These are phyloP conservation scores for Ptilorrhoa leucosticta DNA, from an alignment of 2,113 vertebrate species.

Conservation along the genomic window DNA sequence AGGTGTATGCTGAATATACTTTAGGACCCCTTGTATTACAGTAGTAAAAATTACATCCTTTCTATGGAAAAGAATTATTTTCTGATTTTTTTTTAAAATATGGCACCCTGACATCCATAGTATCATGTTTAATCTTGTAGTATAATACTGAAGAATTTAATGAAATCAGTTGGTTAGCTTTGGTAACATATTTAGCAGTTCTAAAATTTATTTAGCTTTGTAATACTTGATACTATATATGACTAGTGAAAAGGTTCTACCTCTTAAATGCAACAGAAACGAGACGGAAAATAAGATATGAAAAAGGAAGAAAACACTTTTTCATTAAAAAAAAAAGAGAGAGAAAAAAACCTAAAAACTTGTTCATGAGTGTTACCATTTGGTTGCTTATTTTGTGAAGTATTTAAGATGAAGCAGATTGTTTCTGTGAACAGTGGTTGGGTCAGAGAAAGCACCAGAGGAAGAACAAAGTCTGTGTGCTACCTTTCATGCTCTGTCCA, in stretches of 20 bases:
- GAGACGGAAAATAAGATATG: accelerated
- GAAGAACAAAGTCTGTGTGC: not conserved
- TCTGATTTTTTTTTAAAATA: no score
- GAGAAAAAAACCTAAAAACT: not conserved
- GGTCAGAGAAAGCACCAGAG: not conserved
- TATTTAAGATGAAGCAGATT: not conserved
- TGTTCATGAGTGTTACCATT: not conserved
- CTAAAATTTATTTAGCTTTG: not conserved
- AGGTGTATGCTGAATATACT: not conserved
- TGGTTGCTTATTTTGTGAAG: not conserved
- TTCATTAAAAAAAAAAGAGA: no score
- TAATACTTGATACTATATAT: not conserved
- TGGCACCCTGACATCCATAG: not conserved
- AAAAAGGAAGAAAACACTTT: not conserved
- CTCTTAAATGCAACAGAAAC: not conserved
- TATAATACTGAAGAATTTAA: not conserved
- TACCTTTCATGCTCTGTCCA: not conserved
- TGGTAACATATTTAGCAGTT: not conserved
- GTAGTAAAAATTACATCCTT: not conserved
- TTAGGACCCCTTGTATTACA: not conserved
- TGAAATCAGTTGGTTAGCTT: not conserved
- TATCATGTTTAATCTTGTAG: not conserved
- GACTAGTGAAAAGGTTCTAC: not conserved
- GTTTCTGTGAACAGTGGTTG: not conserved
- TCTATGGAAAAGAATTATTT: not conserved